Percentiles rank a stretch among this genome's conserved stretches.
Evolutionary conservation across 2,113 vertebrate genomes (phyloP).

Genomic region (Jacana jacana): DNA sequence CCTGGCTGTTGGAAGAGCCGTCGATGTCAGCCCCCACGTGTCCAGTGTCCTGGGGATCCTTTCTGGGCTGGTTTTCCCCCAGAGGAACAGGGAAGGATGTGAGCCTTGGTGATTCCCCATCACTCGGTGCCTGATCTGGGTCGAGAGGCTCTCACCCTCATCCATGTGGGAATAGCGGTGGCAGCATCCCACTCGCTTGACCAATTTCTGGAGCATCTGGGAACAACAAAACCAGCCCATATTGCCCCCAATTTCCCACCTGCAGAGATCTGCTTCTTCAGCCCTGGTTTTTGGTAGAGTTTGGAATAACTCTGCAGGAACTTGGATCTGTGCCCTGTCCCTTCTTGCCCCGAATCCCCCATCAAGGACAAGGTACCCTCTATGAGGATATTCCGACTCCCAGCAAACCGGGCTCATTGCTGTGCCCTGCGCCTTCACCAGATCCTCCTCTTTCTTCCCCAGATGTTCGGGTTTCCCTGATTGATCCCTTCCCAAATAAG

Average conservation of each 20-base stretch:
- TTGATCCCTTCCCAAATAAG: neutral
- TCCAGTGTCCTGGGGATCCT: neutral
- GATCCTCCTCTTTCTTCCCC: neutral
- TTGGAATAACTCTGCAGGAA: neutral
- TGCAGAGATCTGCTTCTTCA: neutral
- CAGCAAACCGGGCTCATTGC: fast-evolving
- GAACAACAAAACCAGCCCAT: neutral
- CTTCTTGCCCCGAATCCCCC: neutral
- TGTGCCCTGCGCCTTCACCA: fast-evolving
- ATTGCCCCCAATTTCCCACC: neutral
- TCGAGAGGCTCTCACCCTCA: fast-evolving
- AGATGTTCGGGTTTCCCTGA: neutral
- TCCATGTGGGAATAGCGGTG: fast-evolving
- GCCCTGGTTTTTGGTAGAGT: fast-evolving
- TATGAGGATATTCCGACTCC: neutral
- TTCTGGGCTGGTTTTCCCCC: neutral
- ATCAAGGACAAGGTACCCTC: neutral
- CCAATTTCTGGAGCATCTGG: neutral
- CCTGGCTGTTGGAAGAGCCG: neutral
- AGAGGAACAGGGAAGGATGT: neutral
- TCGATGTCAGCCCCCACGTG: fast-evolving
- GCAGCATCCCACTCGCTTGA: fast-evolving
- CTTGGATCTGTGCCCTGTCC: fast-evolving
- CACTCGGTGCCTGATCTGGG: fast-evolving
- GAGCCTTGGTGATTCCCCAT: neutral